phyloP scores from a whole-genome alignment of 1,140 invertebrate genomes.

The Gonioctena quinquepunctata region DNA sequence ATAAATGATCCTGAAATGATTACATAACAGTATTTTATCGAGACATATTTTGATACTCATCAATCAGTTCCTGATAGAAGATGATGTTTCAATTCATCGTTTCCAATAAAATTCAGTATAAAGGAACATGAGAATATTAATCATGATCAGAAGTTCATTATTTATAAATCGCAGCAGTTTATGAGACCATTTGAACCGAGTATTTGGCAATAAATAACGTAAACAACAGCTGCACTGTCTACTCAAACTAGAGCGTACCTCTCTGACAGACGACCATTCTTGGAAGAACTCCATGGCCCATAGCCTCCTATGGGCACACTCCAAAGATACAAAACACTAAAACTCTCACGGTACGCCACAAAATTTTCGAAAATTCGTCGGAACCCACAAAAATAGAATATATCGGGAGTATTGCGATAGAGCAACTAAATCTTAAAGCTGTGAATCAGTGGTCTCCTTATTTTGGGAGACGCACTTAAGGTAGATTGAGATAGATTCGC shows the following conservation, averaged over 20 bases:
- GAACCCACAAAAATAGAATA: conserved; percentile 24
- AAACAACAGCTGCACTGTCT: neutral
- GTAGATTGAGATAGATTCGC: conserved; percentile 17
- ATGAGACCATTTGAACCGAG: too few species aligned
- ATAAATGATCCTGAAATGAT: too few species aligned
- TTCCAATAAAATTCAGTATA: neutral
- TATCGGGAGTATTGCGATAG: conserved; percentile 34
- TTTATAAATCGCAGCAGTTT: neutral
- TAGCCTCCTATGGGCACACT: conserved; percentile 23
- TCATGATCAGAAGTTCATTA: neutral
- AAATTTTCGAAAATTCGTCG: neutral
- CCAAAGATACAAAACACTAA: conserved; percentile 9
- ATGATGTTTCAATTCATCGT: neutral
- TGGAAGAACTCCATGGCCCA: conserved; percentile 51
- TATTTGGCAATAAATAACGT: neutral
- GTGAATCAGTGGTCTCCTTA: conserved; percentile 30
- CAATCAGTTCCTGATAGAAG: neutral
- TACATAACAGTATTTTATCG: too few species aligned
- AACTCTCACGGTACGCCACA: conserved; percentile 13
- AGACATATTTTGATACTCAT: too few species aligned
- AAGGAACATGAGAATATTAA: neutral
- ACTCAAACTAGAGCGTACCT: neutral
- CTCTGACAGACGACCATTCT: conserved; percentile 35
- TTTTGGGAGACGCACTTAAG: conserved; percentile 44
- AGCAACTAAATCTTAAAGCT: conserved; percentile 37